Conservation (phyloP, 2,888 invertebrate genomes). For the Eupeodes luniger region DNA sequence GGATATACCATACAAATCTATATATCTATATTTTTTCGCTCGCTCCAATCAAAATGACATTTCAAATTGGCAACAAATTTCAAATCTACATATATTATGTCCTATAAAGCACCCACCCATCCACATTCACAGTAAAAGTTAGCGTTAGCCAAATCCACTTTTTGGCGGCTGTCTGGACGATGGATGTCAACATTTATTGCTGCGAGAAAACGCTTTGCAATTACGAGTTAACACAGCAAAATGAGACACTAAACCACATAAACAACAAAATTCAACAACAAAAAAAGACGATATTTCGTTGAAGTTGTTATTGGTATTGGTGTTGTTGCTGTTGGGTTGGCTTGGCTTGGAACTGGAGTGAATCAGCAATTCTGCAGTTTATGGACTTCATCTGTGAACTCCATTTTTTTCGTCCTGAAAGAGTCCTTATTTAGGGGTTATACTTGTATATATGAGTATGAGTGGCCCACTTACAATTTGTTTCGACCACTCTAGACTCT, state of each 20-base stretch:
- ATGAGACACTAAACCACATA: slow-evolving; percentile 54
- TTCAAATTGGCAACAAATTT: slow-evolving; percentile 51
- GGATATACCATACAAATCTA: not conserved
- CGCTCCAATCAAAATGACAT: slow-evolving; percentile 43
- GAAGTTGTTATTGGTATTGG: not conserved
- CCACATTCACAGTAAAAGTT: not conserved
- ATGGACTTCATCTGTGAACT: slow-evolving; percentile 32
- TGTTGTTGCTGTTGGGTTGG: not conserved
- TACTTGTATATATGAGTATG: not conserved
- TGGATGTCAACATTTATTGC: slow-evolving; percentile 52
- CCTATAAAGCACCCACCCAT: not conserved
- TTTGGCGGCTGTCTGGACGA: not conserved
- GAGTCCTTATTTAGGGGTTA: slow-evolving; percentile 7
- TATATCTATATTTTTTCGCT: slow-evolving; percentile 2
- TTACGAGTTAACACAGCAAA: slow-evolving; percentile 68
- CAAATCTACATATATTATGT: slow-evolving; percentile 7
- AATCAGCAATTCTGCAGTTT: slow-evolving; percentile 65
- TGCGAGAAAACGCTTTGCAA: slow-evolving; percentile 57
- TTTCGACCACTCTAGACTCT: slow-evolving; percentile 40
- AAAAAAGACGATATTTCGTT: slow-evolving; percentile 18
- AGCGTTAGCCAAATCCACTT: not conserved
- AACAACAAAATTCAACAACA: slow-evolving; percentile 10
- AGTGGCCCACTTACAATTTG: slow-evolving; percentile 53
- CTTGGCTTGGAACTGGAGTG: slow-evolving; percentile 2
- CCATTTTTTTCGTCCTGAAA: slow-evolving; percentile 4